Evolutionary conservation across 2,888 invertebrate species (phyloP).

Genomic region (Scaptomyza cyrtandrae): DNA sequence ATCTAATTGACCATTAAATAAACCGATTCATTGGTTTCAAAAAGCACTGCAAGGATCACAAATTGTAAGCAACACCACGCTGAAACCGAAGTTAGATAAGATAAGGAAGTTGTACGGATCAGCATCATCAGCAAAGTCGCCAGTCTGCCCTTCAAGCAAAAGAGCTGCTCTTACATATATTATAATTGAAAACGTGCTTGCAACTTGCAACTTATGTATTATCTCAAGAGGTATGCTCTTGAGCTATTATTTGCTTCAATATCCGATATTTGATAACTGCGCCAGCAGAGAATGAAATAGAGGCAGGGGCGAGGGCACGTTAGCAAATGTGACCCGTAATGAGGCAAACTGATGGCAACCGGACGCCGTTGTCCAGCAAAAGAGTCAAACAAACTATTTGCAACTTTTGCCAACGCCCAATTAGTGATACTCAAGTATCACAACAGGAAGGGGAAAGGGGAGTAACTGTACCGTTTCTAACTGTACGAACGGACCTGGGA

Average conservation of each 20-base stretch:
- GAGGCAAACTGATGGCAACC: slow-evolving; percentile 27
- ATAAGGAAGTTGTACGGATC: too few species aligned
- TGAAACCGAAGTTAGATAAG: too few species aligned
- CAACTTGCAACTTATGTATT: not conserved
- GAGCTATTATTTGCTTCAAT: not conserved
- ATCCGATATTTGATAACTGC: slow-evolving; percentile 5
- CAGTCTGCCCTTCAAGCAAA: not conserved
- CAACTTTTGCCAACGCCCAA: slow-evolving; percentile 70
- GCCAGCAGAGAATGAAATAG: not conserved
- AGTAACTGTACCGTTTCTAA: not conserved
- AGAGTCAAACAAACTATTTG: slow-evolving; percentile 58
- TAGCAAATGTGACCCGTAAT: slow-evolving; percentile 37
- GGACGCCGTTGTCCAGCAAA: slow-evolving; percentile 35
- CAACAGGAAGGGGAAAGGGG: slow-evolving; percentile 12
- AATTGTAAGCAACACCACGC: not conserved
- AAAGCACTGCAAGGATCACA: not conserved
- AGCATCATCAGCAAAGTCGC: too few species aligned
- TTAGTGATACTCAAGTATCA: slow-evolving; percentile 75
- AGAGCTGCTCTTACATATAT: not conserved
- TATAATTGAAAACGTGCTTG: not conserved
- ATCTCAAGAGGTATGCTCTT: not conserved
- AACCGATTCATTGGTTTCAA: slow-evolving; percentile 2
- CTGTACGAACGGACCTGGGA: slow-evolving; percentile 8
- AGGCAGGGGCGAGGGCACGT: not conserved
- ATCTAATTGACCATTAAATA: slow-evolving; percentile 50